Evolutionary conservation across 2,113 vertebrate genomes (phyloP).

Genomic region (Oncorhynchus gorbuscha): DNA sequence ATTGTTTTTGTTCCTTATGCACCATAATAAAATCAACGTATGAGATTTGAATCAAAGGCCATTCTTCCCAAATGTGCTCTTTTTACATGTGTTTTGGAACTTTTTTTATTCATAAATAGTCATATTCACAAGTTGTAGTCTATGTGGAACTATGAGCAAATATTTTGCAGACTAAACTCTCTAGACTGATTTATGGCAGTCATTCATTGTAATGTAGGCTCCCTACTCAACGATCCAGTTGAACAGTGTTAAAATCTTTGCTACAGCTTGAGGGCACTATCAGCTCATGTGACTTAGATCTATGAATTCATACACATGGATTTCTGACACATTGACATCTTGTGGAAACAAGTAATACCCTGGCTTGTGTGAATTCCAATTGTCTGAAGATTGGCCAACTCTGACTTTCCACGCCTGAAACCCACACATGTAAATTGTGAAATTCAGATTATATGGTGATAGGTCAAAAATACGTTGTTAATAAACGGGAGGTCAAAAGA

Average conservation of each 20-base stretch:
- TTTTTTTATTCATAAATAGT: not conserved
- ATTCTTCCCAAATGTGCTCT: no score
- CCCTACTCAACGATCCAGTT: not conserved
- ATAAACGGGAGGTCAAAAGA: not conserved
- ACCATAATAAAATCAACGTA: no score
- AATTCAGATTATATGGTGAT: conserved; percentile 5
- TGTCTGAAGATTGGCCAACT: no score
- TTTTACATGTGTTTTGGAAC: no score
- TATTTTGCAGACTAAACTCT: no score
- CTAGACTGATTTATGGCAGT: not conserved
- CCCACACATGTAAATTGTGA: conserved; percentile 1
- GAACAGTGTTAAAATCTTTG: not conserved
- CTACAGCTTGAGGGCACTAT: conserved; percentile 35
- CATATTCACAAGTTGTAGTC: not conserved
- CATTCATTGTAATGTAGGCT: not conserved
- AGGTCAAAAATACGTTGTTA: not conserved
- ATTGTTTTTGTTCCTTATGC: no score
- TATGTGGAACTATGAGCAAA: not conserved
- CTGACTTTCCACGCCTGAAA: not conserved
- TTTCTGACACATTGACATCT: not conserved
- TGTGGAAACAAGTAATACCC: not conserved
- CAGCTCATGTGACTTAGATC: not conserved
- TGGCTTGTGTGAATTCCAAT: not conserved
- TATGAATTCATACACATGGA: not conserved
- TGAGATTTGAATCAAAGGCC: no score